Conservation (phyloP, 2,888 invertebrate genomes). For the Norana najaformis region DNA sequence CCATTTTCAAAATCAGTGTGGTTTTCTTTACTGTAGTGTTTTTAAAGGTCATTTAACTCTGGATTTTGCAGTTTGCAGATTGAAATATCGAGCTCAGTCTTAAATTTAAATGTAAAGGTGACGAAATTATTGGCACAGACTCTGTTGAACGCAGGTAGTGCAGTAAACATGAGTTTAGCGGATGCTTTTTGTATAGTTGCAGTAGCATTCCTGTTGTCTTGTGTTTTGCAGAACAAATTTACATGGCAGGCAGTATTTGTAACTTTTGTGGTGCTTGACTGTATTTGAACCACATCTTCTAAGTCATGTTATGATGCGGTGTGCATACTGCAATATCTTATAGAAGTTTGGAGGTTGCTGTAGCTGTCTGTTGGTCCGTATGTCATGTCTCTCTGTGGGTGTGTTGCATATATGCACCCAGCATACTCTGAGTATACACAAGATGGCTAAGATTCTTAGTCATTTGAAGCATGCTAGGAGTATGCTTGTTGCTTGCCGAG, state of each 20-base stretch:
- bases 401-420: background rate
- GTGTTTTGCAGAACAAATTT: background rate
- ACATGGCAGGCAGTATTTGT: slow-evolving; percentile 4
- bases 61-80: background rate
- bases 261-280: background rate
- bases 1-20: background rate
- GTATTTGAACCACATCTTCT: background rate
- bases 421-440: background rate
- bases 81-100: background rate
- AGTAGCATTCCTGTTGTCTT: background rate
- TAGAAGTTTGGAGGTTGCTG: background rate
- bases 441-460: background rate
- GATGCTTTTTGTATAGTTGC: background rate
- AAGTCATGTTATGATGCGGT: slow-evolving; percentile 13
- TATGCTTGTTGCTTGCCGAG: background rate
- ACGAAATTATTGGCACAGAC: background rate
- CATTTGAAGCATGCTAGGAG: background rate
- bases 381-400: background rate
- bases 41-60: background rate
- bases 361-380: background rate
- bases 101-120: background rate
- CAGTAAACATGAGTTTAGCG: background rate
- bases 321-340: background rate
- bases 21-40: background rate
- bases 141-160: background rate